Base-by-base conservation (phyloP, 2,888 invertebrate genomes). In the Vanessa cardui region DNA sequence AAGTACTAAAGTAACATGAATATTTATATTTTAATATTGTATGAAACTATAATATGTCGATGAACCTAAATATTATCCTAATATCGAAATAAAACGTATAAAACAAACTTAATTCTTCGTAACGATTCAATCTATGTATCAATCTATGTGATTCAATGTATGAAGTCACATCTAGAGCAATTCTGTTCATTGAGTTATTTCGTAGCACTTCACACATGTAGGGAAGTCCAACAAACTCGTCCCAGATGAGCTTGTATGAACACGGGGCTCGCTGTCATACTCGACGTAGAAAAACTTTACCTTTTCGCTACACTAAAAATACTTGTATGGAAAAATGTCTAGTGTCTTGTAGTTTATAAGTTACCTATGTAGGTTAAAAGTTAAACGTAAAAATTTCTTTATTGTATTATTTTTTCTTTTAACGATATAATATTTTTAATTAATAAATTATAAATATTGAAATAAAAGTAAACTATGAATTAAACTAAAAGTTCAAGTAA, bases 191-290 rank as follows among this genome's bases (percentile, higher is more conserved):
- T n/a, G 49, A 54, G 65, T 49, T 62, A 64, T 64, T 54, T 49
- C 54, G 66, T 56, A 62, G 62, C 62, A 62, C 61, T 71, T 67
- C 66, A 67, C 66, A 71, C 71, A 72, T 68, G 64, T 70, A 68
- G 65, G 31, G 58, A 66, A 71, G 71, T 71, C 71, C 62, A 62
- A 62, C 64, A 39, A 69, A 69, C 72, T 70, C 62, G 59, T 60
- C 54, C 65, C 58, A 64, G 65, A 73, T 68, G 74, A 71, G 70
- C 67, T 56, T 69, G 68, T 74, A 72, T 70, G 71, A 66, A 64
- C 71, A 66, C 68, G 66, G 45, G 49, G 66, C 61, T 49, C 49
- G 45, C 61, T 61, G 66, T 66, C 68, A 63, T 68, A 68, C 65
- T 68, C 65, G 21, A 33, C 62, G 45, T 58, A 33, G 54, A 70